phyloP scores from a whole-genome alignment of 2,113 vertebrate genomes.

The Labeo catla region DNA sequence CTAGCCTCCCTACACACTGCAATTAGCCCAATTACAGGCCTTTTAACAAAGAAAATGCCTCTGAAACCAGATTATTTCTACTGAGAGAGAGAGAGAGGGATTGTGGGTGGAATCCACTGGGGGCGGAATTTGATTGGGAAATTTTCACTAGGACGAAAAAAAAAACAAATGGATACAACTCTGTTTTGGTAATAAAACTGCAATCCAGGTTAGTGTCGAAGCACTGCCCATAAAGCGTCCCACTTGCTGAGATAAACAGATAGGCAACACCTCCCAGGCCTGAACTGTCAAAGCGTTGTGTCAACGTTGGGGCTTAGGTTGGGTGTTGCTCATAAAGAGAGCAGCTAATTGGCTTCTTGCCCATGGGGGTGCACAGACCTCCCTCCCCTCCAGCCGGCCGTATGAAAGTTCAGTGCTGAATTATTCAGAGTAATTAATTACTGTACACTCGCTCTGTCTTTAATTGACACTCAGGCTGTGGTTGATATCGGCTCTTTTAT shows the following conservation, averaged over 20 bases:
- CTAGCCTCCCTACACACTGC: constrained; percentile 62
- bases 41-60: constrained; percentile 70
- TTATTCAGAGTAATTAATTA: constrained; percentile 81
- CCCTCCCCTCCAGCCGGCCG: constrained; percentile 59
- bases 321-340: constrained; percentile 64
- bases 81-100: constrained; percentile 2
- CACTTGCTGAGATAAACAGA: constrained; percentile 37
- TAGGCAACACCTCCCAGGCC: constrained; percentile 50
- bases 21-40: constrained; percentile 76
- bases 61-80: constrained; percentile 62
- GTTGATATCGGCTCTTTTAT: constrained; percentile 47
- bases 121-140: constrained; percentile 31
- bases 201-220: neutral
- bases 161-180: neutral
- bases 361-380: constrained; percentile 62
- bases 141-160: neutral
- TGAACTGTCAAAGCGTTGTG: constrained; percentile 58
- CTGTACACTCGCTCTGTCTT: constrained; percentile 62
- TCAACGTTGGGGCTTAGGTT: constrained; percentile 51
- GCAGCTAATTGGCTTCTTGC: constrained; percentile 74
- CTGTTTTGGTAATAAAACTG: neutral
- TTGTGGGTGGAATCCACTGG: constrained; percentile 27
- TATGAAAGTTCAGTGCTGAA: constrained; percentile 81
- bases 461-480: constrained; percentile 65
- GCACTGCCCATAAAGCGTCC: neutral